A percentile compares a stretch with the other conserved stretches of the same genome.
These are phyloP conservation scores for Cercocebus atys DNA, from an alignment of 2,113 vertebrate genomes.

Conservation along the genomic window DNA sequence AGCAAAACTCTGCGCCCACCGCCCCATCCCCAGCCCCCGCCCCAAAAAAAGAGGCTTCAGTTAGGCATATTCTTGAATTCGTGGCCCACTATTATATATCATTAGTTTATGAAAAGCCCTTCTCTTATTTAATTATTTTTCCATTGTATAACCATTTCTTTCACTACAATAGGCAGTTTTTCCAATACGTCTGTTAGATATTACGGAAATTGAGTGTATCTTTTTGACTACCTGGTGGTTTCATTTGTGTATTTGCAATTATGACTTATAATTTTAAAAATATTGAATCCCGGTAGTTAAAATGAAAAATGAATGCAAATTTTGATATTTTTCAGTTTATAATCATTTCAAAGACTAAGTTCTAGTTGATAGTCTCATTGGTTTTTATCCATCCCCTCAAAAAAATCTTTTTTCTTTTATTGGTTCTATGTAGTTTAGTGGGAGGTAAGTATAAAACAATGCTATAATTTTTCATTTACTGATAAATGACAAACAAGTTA, in stretches of 20 bases:
- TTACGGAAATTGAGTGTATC: background rate
- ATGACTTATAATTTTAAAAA: background rate
- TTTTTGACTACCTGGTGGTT: conserved; percentile 27
- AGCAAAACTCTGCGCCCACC: too few relatives aligned
- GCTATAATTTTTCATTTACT: background rate
- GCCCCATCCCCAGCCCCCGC: too few relatives aligned
- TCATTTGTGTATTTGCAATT: background rate
- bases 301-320: conserved; percentile 13
- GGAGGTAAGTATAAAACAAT: background rate
- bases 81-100: background rate
- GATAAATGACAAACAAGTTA: background rate
- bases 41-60: background rate
- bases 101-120: background rate
- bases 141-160: background rate
- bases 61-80: background rate
- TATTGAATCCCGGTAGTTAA: background rate
- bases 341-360: background rate
- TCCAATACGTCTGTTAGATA: background rate
- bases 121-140: background rate
- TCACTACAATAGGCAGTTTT: background rate
- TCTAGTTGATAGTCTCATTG: background rate
- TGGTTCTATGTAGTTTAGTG: background rate
- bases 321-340: conserved; percentile 12
- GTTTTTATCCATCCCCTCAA: background rate
- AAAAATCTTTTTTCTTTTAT: background rate